Percentiles rank a stretch among this genome's conserved stretches.
Evolutionary conservation across 2,113 vertebrate species (phyloP).

Genomic region (Gobiocypris rarus): DNA sequence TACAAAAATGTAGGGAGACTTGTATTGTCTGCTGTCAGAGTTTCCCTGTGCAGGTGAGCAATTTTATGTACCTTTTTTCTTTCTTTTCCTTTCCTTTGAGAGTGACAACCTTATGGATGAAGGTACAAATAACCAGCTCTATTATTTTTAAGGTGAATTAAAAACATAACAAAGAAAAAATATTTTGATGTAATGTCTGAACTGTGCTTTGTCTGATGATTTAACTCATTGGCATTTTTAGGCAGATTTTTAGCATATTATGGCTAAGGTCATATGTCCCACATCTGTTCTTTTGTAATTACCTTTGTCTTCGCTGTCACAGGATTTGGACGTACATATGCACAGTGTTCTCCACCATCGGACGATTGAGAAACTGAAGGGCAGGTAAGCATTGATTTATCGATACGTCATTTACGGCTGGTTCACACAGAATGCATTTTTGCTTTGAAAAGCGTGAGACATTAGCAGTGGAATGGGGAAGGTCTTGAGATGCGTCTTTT

Average conservation of each 20-base stretch:
- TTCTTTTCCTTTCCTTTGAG: background rate
- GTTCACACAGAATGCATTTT: too few relatives aligned
- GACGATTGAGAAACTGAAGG: slow-evolving; percentile 60
- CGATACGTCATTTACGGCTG: too few relatives aligned
- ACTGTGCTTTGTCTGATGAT: too few relatives aligned
- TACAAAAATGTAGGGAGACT: background rate
- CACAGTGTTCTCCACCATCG: slow-evolving; percentile 67
- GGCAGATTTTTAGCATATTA: background rate
- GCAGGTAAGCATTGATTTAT: slow-evolving; percentile 51
- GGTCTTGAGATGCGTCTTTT: too few relatives aligned
- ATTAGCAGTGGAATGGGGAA: too few relatives aligned
- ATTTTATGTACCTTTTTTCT: background rate
- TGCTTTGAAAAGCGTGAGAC: too few relatives aligned
- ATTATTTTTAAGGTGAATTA: background rate
- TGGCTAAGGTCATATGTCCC: background rate
- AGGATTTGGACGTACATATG: slow-evolving; percentile 65
- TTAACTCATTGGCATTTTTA: background rate
- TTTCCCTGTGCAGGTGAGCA: slow-evolving; percentile 27
- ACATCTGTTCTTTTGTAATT: background rate
- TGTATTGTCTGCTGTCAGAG: slow-evolving; percentile 26
- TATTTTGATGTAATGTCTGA: too few relatives aligned
- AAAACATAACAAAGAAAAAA: background rate
- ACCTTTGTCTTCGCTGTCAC: background rate
- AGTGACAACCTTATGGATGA: background rate
- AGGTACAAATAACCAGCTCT: background rate